phyloP scores from a whole-genome alignment of 1,140 invertebrate species.

The Orius laevigatus region DNA sequence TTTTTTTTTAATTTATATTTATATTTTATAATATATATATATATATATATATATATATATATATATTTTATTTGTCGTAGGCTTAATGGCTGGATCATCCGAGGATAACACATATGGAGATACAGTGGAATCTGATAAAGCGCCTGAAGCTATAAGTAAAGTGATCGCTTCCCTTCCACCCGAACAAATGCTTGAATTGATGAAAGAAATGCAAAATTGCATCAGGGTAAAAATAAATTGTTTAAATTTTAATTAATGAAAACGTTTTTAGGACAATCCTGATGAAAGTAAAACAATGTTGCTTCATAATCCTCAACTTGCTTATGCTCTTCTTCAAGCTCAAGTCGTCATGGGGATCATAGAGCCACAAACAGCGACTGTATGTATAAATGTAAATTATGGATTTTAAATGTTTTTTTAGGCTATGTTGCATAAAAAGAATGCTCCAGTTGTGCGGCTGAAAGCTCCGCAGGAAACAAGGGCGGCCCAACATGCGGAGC shows the following conservation, averaged over 20 bases:
- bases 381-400: slow-evolving; percentile 31
- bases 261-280: slow-evolving; percentile 55
- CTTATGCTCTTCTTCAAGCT: slow-evolving; percentile 91
- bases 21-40: too few relatives aligned
- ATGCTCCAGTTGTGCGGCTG: slow-evolving; percentile 43
- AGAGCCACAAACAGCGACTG: slow-evolving; percentile 85
- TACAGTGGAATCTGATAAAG: slow-evolving; percentile 74
- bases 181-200: slow-evolving; percentile 99
- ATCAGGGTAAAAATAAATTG: slow-evolving; percentile 37
- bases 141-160: slow-evolving; percentile 89
- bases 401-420: slow-evolving; percentile 23
- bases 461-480: slow-evolving; percentile 8
- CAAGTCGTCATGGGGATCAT: slow-evolving; percentile 98
- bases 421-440: slow-evolving; percentile 78
- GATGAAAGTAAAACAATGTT: slow-evolving; percentile 85
- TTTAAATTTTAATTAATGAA: background rate
- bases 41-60: too few relatives aligned
- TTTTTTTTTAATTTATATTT: too few relatives aligned
- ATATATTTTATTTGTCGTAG: too few relatives aligned
- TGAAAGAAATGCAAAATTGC: slow-evolving; percentile 98
- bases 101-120: slow-evolving; percentile 77
- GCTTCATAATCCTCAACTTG: slow-evolving; percentile 94
- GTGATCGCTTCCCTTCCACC: slow-evolving; percentile 94
- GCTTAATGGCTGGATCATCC: slow-evolving; percentile 51
- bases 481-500: slow-evolving; percentile 18